A percentile compares a stretch with the other conserved stretches of the same genome.
Evolutionary conservation across 1,140 invertebrate species (phyloP).

Genomic region (Pseudomyrmex pallidus): DNA sequence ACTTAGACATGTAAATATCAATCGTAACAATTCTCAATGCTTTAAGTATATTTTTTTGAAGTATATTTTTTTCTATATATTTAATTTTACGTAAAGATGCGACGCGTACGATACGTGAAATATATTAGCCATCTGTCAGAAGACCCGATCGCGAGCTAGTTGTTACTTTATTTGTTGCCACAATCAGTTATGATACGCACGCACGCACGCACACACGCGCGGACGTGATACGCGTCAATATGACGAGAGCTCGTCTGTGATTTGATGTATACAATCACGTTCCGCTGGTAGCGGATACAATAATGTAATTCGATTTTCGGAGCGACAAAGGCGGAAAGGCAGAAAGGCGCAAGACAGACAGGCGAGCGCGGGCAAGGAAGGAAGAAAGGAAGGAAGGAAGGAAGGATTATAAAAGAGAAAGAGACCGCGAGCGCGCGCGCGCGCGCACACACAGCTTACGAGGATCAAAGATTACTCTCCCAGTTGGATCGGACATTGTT

Average conservation of each 20-base stretch:
- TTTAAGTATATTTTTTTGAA: background rate
- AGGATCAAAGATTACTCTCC: constrained; percentile 56
- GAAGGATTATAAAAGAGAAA: constrained; percentile 18
- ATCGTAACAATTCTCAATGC: background rate
- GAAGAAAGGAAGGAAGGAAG: constrained; percentile 27
- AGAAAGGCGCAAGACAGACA: constrained; percentile 28
- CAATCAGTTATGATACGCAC: background rate
- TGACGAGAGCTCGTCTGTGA: background rate
- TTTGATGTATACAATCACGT: background rate
- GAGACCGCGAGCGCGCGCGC: constrained; percentile 12
- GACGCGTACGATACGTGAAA: background rate
- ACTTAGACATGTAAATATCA: no score
- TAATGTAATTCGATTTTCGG: constrained; percentile 34
- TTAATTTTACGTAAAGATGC: background rate
- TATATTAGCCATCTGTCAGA: background rate
- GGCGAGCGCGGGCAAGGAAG: background rate
- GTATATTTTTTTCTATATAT: no score
- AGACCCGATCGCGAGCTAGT: background rate
- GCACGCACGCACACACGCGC: background rate
- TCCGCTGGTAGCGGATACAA: constrained; percentile 17
- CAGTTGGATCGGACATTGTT: constrained; percentile 51
- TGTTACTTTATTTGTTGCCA: background rate
- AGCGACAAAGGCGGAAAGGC: constrained; percentile 39
- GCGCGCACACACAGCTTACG: constrained; percentile 35
- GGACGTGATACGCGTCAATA: background rate